Evolutionary conservation across 2,797 vertebrate species (phyloP).

Genomic region (Pangasius macronema): DNA sequence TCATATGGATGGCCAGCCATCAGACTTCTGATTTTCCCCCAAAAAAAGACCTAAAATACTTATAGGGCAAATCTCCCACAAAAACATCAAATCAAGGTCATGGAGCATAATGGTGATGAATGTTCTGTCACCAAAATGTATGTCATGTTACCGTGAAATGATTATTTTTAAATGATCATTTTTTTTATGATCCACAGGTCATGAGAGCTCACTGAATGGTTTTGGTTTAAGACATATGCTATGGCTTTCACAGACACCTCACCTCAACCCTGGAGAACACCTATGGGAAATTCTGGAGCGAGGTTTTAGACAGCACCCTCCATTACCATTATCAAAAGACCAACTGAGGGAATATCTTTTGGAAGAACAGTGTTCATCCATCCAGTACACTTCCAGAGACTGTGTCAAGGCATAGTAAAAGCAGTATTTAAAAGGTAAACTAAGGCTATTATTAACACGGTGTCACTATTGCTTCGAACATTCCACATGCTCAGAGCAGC

Average conservation of each 20-base stretch:
- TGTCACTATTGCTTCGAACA: no score
- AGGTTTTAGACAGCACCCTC: background rate
- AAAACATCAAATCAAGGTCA: background rate
- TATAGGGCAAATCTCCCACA: background rate
- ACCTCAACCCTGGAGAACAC: background rate
- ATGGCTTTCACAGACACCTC: background rate
- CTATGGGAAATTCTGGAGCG: background rate
- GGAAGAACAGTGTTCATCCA: background rate
- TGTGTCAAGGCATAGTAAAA: background rate
- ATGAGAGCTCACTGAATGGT: background rate
- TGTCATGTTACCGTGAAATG: background rate
- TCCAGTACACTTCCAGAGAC: background rate
- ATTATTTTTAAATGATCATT: background rate
- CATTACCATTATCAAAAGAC: background rate
- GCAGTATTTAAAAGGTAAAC: background rate
- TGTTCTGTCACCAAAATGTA: background rate
- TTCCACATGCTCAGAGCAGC: background rate
- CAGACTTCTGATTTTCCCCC: background rate
- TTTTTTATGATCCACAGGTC: constrained; percentile 2
- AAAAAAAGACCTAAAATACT: background rate
- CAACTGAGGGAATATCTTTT: background rate
- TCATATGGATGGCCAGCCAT: background rate
- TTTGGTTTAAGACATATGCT: background rate
- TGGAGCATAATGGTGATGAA: background rate
- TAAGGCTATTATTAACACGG: background rate